Base-by-base conservation (phyloP, 2,888 invertebrate species). In the Selenia dentaria region DNA sequence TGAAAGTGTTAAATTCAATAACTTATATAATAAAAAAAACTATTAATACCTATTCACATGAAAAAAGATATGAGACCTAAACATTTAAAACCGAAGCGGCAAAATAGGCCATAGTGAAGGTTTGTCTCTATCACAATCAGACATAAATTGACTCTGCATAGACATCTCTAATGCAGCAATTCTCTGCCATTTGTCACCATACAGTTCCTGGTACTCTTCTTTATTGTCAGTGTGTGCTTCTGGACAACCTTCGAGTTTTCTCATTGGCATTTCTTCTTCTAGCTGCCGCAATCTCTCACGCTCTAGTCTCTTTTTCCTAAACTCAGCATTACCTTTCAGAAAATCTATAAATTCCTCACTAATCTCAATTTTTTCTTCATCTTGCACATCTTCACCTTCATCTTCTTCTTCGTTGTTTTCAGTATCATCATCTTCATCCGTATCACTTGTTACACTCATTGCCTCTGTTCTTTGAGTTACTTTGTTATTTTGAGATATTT, bases 121-220 rank as follows among this genome's bases (percentile, higher is more conserved):
- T 56, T 93, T 93, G 2, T 87, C 73, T 47, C 83, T 86, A 63
- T 95, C 94, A 63, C 90, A 80, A 53, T 92, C 90, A 51, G 91
- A 80, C 48, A 96, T 93, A 75, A 92, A 94, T 28, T 92, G 92
- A 40, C 94, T 89, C 54, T 94, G 92, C 51, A 95, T 69, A 0
- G 94, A 93, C 51, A 94, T 94, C 86, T 96, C 96, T 91, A 95
- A 92, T 0, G 94, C 95, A 54, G 93, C 92, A 62, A 96, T 93
- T 71, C 89, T 93, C 12, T 93, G 87, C 70, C 94, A 93, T 8
- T 91, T 84, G 22, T 91, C 81, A 0, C 95, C 95, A 74, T 96
- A 96, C 10, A 95, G 70, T 44, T 83, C 74, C 56, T 87, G 80
- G 55, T 92, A 85, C 49, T 79, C 78, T 37, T 86, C 77, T 33